Conservation (phyloP, 2,888 invertebrate genomes). For the Glaucopsyche alexis region DNA sequence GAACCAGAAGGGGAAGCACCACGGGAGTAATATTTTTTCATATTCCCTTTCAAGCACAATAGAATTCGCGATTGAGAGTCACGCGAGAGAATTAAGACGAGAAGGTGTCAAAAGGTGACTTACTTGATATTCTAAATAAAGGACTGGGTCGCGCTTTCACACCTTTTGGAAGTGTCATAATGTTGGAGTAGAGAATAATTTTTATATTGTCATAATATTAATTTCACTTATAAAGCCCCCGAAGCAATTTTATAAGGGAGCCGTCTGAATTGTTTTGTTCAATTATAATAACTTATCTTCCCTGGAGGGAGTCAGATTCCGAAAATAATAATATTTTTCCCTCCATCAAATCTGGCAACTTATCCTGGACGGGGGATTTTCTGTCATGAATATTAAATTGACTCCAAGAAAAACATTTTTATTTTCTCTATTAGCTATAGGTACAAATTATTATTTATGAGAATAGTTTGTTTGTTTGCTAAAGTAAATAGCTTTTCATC, state of each 20-base stretch:
- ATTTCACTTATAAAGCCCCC: neutral
- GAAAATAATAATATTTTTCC: conserved; percentile 7
- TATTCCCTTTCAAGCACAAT: too few species aligned
- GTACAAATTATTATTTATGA: neutral
- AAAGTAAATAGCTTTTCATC: neutral
- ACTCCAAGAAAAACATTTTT: neutral
- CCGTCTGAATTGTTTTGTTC: conserved; percentile 1
- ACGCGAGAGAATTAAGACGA: too few species aligned
- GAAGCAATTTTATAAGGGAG: neutral
- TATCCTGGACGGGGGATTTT: neutral
- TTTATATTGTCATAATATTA: neutral
- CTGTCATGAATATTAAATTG: conserved; percentile 22
- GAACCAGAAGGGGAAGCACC: too few species aligned
- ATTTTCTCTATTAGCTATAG: neutral
- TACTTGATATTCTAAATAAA: too few species aligned
- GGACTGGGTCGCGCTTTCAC: too few species aligned
- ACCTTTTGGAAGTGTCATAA: too few species aligned
- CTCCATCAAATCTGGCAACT: neutral
- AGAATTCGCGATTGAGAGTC: too few species aligned
- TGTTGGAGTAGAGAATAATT: too few species aligned
- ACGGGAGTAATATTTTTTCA: too few species aligned
- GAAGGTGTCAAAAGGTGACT: too few species aligned
- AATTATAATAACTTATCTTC: conserved; percentile 20
- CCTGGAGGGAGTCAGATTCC: neutral
- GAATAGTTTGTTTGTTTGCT: conserved; percentile 4